Percentiles rank a stretch among this genome's conserved stretches.
phyloP scores from a whole-genome alignment of 2,113 vertebrate genomes.

The Dipodomys stephensi region DNA sequence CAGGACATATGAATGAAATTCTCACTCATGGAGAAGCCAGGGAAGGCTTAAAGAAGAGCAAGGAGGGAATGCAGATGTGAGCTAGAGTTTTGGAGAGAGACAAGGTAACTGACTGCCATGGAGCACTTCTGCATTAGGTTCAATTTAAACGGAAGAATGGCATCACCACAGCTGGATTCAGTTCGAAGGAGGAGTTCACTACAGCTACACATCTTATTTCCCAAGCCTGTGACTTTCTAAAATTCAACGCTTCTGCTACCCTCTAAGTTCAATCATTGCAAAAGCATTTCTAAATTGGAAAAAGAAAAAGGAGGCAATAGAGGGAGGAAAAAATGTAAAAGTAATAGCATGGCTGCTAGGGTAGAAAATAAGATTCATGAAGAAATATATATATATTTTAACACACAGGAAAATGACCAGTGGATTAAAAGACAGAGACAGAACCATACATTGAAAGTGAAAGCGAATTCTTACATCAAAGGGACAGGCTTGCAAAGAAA shows the following conservation, averaged over 20 bases:
- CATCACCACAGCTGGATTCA: background rate
- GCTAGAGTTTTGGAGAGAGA: background rate
- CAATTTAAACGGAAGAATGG: background rate
- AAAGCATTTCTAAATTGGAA: conserved; percentile 39
- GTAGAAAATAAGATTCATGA: conserved; percentile 58
- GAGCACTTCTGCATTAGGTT: background rate
- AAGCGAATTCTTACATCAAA: background rate
- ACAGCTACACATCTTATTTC: too few relatives aligned
- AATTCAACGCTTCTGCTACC: background rate
- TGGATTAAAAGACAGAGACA: conserved; percentile 32
- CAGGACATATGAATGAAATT: background rate
- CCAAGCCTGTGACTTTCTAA: background rate
- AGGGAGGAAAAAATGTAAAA: background rate
- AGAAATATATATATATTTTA: background rate
- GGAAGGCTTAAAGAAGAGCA: background rate
- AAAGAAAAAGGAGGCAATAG: background rate
- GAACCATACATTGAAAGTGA: background rate
- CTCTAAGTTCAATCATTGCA: background rate
- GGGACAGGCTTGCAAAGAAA: background rate
- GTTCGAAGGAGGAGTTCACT: background rate
- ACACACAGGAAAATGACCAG: conserved; percentile 10
- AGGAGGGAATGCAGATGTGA: background rate
- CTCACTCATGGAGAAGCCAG: background rate
- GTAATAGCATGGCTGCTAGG: background rate
- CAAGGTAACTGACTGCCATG: background rate